Conservation (phyloP, 2,113 vertebrate species). For the Pogona vitticeps region DNA sequence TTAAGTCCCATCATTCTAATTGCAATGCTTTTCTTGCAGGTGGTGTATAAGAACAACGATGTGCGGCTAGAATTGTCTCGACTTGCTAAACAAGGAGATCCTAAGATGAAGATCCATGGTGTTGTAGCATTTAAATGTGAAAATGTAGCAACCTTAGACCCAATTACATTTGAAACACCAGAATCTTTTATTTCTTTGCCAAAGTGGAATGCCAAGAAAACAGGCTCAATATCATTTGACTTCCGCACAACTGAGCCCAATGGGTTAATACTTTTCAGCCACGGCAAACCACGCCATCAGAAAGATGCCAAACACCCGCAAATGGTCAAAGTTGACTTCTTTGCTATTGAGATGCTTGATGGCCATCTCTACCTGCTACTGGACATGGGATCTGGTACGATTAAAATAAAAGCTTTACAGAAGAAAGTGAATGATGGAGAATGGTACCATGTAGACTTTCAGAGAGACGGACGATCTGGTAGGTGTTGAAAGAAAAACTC, state of each 20-base stretch:
- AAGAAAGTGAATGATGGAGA: conserved; percentile 98
- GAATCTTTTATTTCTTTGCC: conserved; percentile 94
- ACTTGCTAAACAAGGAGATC: conserved; percentile 91
- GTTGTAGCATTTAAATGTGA: conserved; percentile 98
- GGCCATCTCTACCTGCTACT: conserved; percentile 94
- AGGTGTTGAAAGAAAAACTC: conserved; percentile 32
- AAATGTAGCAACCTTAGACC: conserved; percentile 95
- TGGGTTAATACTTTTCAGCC: conserved; percentile 95
- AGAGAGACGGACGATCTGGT: conserved; percentile 96
- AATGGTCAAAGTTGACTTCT: conserved; percentile 96
- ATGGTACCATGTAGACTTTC: conserved; percentile 99
- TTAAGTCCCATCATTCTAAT: conserved; percentile 15
- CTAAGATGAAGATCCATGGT: conserved; percentile 96
- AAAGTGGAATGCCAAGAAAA: conserved; percentile 99
- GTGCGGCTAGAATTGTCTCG: conserved; percentile 94
- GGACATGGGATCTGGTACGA: conserved; percentile 98
- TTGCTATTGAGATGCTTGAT: conserved; percentile 98
- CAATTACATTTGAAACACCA: conserved; percentile 97
- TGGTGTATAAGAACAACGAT: conserved; percentile 98
- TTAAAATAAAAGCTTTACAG: conserved; percentile 92
- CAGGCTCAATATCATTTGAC: conserved; percentile 97
- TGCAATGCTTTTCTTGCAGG: conserved; percentile 77
- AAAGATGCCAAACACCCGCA: conserved; percentile 93
- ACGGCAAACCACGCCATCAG: conserved; percentile 92
- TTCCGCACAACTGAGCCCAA: conserved; percentile 98